These are phyloP conservation scores for Aptenodytes forsteri DNA, from an alignment of 2,113 vertebrate genomes.

Conservation along the genomic window DNA sequence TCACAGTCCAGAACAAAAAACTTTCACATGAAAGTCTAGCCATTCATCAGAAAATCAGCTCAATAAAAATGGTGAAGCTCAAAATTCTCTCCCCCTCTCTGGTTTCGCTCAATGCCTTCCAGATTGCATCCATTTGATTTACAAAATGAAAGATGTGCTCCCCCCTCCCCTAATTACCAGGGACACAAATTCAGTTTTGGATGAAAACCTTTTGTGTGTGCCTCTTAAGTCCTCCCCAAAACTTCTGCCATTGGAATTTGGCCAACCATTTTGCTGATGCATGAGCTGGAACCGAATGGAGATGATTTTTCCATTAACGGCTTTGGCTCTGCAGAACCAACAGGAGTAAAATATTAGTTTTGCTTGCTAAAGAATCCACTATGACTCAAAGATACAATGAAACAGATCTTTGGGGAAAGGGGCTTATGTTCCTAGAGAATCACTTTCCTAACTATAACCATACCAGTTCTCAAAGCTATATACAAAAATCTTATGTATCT, in stretches of 20 bases:
- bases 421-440: not conserved
- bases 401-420: not conserved
- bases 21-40: not conserved
- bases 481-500: not conserved
- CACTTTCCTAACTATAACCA: not conserved
- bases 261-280: constrained; percentile 13
- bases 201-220: not conserved
- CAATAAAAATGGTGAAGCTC: not conserved
- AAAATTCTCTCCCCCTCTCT: not conserved
- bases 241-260: not conserved
- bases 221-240: not conserved
- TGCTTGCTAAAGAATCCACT: constrained; percentile 1
- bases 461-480: not conserved
- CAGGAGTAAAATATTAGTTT: constrained; percentile 37
- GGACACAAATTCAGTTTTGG: not conserved
- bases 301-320: constrained; percentile 19
- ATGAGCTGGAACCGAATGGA: not conserved
- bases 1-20: not conserved
- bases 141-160: not conserved
- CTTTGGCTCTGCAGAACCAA: constrained; percentile 6
- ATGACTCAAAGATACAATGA: not conserved
- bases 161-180: not conserved
- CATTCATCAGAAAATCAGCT: not conserved
- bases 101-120: not conserved
- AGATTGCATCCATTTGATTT: not conserved